Evolutionary conservation across 2,113 vertebrate genomes (phyloP).

Genomic region (Oceanites oceanicus): DNA sequence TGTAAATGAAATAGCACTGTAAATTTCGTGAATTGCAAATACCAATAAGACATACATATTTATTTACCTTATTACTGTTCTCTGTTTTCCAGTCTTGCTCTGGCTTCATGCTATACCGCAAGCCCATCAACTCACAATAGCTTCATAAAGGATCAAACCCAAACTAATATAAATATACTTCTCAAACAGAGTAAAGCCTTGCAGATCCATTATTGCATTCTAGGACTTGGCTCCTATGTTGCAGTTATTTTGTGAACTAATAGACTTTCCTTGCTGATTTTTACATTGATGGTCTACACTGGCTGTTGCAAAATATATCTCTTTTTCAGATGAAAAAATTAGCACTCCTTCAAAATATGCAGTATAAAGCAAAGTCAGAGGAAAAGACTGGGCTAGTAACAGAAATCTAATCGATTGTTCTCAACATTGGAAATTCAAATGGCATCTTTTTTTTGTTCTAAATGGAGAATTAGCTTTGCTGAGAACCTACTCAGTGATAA

Average conservation of each 20-base stretch:
- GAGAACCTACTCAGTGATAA: fast-evolving
- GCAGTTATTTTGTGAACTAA: neutral
- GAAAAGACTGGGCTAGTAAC: neutral
- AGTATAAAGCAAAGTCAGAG: neutral
- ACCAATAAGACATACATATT: neutral
- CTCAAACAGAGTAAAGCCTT: neutral
- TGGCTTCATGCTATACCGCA: neutral
- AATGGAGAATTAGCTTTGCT: neutral
- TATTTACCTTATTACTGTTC: neutral
- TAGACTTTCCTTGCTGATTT: neutral
- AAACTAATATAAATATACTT: neutral
- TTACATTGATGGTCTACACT: neutral
- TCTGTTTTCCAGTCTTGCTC: neutral
- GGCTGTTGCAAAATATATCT: neutral
- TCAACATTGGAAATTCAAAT: neutral
- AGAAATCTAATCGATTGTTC: neutral
- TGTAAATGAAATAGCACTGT: neutral
- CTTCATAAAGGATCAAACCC: neutral
- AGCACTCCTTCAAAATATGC: neutral
- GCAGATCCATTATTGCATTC: neutral
- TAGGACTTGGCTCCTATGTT: neutral
- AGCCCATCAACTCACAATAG: neutral
- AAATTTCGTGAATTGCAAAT: neutral
- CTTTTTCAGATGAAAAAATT: neutral
- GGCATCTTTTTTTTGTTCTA: neutral